A percentile compares a stretch with the other conserved stretches of the same genome.
These are phyloP conservation scores for Phenganax subtilis DNA, from an alignment of 92 coral and sea anemone genomes.

Conservation along the genomic window DNA sequence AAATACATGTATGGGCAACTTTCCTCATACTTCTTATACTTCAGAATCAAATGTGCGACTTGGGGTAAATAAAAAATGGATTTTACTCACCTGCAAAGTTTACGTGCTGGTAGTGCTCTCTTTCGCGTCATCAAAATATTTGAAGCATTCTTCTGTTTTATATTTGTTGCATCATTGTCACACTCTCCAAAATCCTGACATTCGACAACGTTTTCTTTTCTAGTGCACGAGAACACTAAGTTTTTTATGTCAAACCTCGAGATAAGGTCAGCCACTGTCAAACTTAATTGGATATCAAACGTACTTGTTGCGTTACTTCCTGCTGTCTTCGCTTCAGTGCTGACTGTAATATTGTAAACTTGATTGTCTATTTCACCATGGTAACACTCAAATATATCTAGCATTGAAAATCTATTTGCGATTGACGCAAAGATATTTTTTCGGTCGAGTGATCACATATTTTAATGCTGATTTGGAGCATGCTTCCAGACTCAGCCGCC, in stretches of 20 bases:
- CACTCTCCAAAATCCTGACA: background rate
- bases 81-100: background rate
- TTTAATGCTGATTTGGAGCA: slow-evolving; percentile 9
- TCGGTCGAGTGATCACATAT: slow-evolving; percentile 24
- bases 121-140: background rate
- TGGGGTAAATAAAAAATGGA: too few species aligned
- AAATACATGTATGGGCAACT: too few species aligned
- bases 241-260: slow-evolving; percentile 13
- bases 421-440: slow-evolving; percentile 17
- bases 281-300: slow-evolving; percentile 13
- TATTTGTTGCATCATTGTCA: background rate
- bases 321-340: slow-evolving; percentile 10
- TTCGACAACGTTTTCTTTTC: background rate
- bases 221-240: slow-evolving; percentile 9
- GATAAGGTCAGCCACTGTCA: slow-evolving; percentile 20
- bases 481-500: slow-evolving; percentile 10
- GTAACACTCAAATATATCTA: slow-evolving; percentile 4
- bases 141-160: background rate
- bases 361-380: background rate
- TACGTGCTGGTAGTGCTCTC: slow-evolving; percentile 14
- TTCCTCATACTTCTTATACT: too few species aligned
- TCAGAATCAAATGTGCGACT: too few species aligned
- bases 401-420: slow-evolving; percentile 17
- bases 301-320: background rate
- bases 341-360: slow-evolving; percentile 13